Percentiles rank a stretch among this genome's conserved stretches.
Evolutionary conservation across 2,113 vertebrate genomes (phyloP).

Genomic region (Hoplias malabaricus): DNA sequence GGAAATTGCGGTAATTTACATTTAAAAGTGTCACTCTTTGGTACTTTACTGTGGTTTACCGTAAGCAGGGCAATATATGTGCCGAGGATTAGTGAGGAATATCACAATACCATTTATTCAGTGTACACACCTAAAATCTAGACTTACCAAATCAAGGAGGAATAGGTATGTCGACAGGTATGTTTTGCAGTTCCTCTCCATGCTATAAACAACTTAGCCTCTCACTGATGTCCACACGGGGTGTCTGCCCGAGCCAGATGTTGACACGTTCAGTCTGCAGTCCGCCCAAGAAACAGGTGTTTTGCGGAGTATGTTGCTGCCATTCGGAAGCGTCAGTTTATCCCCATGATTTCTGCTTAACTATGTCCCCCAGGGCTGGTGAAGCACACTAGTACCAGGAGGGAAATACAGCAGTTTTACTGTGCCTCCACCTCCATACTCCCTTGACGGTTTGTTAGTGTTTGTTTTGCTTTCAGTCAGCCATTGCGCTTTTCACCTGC

Average conservation of each 20-base stretch:
- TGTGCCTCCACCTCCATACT: neutral
- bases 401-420: neutral
- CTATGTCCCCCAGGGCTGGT: neutral
- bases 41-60: too few relatives aligned
- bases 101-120: too few relatives aligned
- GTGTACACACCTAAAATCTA: too few relatives aligned
- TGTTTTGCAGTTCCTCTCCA: neutral
- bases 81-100: too few relatives aligned
- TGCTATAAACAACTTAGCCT: neutral
- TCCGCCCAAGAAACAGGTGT: neutral
- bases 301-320: neutral
- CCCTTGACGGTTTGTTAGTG: neutral
- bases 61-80: too few relatives aligned
- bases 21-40: too few relatives aligned
- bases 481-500: neutral
- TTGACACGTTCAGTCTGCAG: neutral
- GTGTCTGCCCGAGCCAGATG: neutral
- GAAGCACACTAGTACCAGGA: neutral
- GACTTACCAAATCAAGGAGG: too few relatives aligned
- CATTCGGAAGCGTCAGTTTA: constrained; percentile 1
- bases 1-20: too few relatives aligned
- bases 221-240: neutral
- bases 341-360: constrained; percentile 12
- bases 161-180: too few relatives aligned
- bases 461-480: neutral